Conservation (phyloP, 1,140 invertebrate species). For the Achatina immaculata region DNA sequence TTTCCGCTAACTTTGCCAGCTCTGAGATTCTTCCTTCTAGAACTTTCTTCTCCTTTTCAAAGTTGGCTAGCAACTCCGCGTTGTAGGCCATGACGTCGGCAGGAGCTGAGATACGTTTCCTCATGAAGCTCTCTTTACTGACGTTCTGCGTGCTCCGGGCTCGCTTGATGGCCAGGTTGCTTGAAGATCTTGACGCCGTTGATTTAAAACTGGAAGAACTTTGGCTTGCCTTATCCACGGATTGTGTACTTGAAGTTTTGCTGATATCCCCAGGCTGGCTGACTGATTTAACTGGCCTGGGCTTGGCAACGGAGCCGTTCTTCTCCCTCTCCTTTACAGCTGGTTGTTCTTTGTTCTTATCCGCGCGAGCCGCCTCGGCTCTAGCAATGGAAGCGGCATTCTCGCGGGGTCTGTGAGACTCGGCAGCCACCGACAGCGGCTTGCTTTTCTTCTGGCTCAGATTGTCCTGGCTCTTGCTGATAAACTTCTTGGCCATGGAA, state of each 20-base stretch:
- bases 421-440: conserved; percentile 47
- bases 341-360: conserved; percentile 41
- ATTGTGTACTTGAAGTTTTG: conserved; percentile 65
- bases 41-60: conserved; percentile 70
- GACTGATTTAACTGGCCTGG: conserved; percentile 39
- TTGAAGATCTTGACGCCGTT: conserved; percentile 40
- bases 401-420: conserved; percentile 44
- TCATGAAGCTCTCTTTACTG: conserved; percentile 59
- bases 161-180: conserved; percentile 58
- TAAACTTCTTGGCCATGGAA: conserved; percentile 50
- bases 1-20: conserved; percentile 67
- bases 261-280: conserved; percentile 47
- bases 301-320: conserved; percentile 44
- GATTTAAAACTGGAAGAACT: conserved; percentile 37
- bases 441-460: conserved; percentile 58
- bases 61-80: conserved; percentile 69
- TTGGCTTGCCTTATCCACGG: conserved; percentile 58
- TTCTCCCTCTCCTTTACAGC: conserved; percentile 47
- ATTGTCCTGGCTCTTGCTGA: conserved; percentile 70
- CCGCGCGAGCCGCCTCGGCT: conserved; percentile 38
- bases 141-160: conserved; percentile 69
- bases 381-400: conserved; percentile 39
- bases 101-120: conserved; percentile 66
- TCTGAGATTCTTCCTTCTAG: conserved; percentile 69
- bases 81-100: conserved; percentile 71